These are phyloP conservation scores for Solenopsis fugax DNA, from an alignment of 1,140 invertebrate species.

Conservation along the genomic window DNA sequence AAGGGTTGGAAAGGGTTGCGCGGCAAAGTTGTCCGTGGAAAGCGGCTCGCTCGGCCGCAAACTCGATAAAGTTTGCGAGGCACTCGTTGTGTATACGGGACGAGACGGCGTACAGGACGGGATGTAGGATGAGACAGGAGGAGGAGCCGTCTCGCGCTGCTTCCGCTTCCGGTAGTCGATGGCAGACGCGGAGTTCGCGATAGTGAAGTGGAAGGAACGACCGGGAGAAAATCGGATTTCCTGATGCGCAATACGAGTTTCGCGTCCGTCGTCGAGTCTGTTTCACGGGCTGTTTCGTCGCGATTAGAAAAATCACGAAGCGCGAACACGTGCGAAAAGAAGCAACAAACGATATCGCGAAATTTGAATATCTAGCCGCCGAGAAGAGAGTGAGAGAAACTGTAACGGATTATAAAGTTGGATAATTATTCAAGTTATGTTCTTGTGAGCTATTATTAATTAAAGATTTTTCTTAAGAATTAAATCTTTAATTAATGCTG, in stretches of 20 bases:
- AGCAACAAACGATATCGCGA: background rate
- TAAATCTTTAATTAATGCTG: background rate
- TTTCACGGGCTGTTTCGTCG: conserved; percentile 67
- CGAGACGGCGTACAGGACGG: conserved; percentile 13
- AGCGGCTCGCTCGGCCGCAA: conserved; percentile 82
- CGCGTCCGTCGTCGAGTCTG: conserved; percentile 62
- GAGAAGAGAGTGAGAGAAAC: no score
- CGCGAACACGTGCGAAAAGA: background rate
- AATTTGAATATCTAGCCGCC: background rate
- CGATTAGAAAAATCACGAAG: conserved; percentile 43
- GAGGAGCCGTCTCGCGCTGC: conserved; percentile 77
- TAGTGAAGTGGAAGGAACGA: conserved; percentile 6
- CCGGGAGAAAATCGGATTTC: conserved; percentile 77
- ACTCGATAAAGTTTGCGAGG: conserved; percentile 83
- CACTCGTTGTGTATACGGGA: conserved; percentile 57
- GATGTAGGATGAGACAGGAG: conserved; percentile 27
- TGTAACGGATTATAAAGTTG: background rate
- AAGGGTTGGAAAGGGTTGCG: conserved; percentile 71
- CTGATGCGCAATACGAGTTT: conserved; percentile 71
- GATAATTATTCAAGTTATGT: background rate
- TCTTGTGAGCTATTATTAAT: background rate
- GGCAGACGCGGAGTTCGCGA: conserved; percentile 64
- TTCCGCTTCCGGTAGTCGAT: conserved; percentile 77
- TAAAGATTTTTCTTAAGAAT: background rate
- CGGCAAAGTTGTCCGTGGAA: conserved; percentile 81